These are phyloP conservation scores for Nebria ingens DNA, from an alignment of 1,140 invertebrate genomes.

Conservation along the genomic window DNA sequence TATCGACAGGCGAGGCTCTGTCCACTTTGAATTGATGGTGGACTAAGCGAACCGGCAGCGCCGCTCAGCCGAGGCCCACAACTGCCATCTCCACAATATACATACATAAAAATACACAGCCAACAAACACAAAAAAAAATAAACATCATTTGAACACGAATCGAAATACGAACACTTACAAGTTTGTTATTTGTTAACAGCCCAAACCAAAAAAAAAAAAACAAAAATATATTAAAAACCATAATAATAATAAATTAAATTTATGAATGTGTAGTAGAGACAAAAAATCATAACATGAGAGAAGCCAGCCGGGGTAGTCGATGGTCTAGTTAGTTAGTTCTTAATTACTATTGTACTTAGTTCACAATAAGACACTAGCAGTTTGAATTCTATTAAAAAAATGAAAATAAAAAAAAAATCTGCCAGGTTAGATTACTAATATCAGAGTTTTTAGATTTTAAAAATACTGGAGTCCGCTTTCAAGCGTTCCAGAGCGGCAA, in stretches of 20 bases:
- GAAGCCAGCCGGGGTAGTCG: neutral
- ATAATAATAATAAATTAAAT: neutral
- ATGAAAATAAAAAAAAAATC: neutral
- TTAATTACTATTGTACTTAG: conserved; percentile 2
- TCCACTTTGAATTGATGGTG: conserved; percentile 92
- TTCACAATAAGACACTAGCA: conserved; percentile 7
- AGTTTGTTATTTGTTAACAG: neutral
- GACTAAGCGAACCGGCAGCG: conserved; percentile 50
- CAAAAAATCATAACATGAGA: neutral
- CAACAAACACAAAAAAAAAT: conserved; percentile 13
- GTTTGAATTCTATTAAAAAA: conserved; percentile 2
- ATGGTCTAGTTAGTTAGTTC: neutral
- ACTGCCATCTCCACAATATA: conserved; percentile 31
- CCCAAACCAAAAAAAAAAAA: neutral
- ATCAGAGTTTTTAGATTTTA: neutral
- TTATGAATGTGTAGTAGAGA: conserved; percentile 1
- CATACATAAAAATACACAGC: conserved; percentile 18
- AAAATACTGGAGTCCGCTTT: too few relatives aligned
- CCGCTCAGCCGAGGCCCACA: conserved; percentile 12
- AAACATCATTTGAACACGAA: neutral
- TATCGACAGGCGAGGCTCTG: conserved; percentile 77
- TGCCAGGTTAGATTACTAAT: neutral
- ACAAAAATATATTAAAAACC: neutral
- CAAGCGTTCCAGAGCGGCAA: too few relatives aligned
- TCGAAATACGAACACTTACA: neutral